Evolutionary conservation across 1,140 invertebrate genomes (phyloP).

Genomic region (Pollicipes pollicipes): DNA sequence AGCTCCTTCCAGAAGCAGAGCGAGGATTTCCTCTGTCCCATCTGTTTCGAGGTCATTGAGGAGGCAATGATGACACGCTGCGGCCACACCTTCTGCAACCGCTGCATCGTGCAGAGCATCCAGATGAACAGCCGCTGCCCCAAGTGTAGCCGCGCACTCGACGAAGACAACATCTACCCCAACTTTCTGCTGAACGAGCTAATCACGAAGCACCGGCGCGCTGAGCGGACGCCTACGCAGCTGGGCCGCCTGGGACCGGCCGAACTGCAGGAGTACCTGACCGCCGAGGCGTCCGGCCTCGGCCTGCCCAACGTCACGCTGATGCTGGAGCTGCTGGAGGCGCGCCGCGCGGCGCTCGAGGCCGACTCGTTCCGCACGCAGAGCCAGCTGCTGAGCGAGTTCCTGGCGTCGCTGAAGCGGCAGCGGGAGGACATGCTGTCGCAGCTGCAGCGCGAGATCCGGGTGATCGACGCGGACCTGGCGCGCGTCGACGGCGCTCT

Average conservation of each 20-base stretch:
- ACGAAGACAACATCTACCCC: conserved; percentile 60
- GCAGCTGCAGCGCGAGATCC: conserved; percentile 48
- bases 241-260: conserved; percentile 17
- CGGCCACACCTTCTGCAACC: conserved; percentile 81
- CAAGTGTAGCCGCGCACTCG: conserved; percentile 57
- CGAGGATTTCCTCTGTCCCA: conserved; percentile 54
- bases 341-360: conserved; percentile 59
- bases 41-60: conserved; percentile 77
- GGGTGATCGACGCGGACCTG: conserved; percentile 58
- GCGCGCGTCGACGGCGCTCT: conserved; percentile 57
- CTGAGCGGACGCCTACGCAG: conserved; percentile 28
- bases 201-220: conserved; percentile 49
- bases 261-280: conserved; percentile 22
- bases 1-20: not conserved
- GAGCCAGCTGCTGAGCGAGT: conserved; percentile 62
- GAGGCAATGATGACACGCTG: conserved; percentile 84
- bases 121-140: conserved; percentile 66
- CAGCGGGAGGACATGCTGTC: conserved; percentile 54
- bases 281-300: conserved; percentile 28
- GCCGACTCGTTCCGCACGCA: conserved; percentile 58
- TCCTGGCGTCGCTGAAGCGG: conserved; percentile 53
- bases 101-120: conserved; percentile 60
- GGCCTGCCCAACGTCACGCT: conserved; percentile 59
- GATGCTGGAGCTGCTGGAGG: conserved; percentile 57
- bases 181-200: conserved; percentile 73